Conservation (phyloP, 2,797 vertebrate species). For the Morelia viridis region DNA sequence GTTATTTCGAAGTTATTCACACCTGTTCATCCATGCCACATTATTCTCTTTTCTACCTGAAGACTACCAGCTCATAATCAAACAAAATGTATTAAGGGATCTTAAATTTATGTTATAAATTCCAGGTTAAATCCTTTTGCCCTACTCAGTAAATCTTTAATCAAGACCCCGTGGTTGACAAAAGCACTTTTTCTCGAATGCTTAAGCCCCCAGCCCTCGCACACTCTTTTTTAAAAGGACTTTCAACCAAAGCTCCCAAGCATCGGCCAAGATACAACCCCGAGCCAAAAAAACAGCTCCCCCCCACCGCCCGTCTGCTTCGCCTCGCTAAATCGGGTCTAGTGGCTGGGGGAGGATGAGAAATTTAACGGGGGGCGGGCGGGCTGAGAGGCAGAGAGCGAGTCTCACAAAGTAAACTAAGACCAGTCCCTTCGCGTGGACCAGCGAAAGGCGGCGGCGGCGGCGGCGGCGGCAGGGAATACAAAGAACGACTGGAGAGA, state of each 20-base stretch:
- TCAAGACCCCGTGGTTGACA: background rate
- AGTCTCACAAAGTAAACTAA: background rate
- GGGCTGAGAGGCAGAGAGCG: background rate
- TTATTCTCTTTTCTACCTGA: background rate
- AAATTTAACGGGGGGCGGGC: background rate
- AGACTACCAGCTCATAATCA: background rate
- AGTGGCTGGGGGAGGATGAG: background rate
- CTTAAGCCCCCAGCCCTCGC: background rate
- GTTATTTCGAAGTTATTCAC: background rate
- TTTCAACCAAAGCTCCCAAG: background rate
- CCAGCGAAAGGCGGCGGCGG: background rate
- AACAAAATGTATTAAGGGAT: background rate
- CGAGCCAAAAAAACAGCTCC: background rate
- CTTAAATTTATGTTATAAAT: background rate
- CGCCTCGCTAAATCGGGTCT: background rate
- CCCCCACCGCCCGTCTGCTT: background rate
- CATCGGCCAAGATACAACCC: background rate
- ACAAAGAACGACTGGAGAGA: background rate
- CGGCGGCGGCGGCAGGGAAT: background rate
- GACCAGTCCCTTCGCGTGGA: background rate
- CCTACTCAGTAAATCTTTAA: no score
- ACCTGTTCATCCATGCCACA: background rate
- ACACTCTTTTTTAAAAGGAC: no score
- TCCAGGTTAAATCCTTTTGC: no score
- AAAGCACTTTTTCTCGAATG: background rate